Evolutionary conservation across 2,888 invertebrate species (phyloP).

Genomic region (Ctenicera cuprea): DNA sequence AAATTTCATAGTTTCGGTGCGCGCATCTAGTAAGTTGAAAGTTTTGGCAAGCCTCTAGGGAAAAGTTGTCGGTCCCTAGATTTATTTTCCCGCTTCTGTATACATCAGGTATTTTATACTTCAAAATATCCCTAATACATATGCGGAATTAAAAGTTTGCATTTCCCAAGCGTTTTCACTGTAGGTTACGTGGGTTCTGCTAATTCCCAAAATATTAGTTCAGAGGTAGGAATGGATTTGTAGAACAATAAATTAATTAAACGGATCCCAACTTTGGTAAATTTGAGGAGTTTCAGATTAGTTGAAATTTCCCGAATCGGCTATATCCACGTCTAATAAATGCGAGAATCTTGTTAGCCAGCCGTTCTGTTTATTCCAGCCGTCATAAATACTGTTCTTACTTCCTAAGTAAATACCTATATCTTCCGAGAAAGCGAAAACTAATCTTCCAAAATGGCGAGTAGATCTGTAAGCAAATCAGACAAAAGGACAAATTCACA

Average conservation of each 20-base stretch:
- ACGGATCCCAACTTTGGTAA: conserved; percentile 13
- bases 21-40: conserved; percentile 21
- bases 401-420: conserved; percentile 27
- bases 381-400: conserved; percentile 9
- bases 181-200: background rate
- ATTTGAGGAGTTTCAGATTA: conserved; percentile 26
- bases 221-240: conserved; percentile 16
- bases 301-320: conserved; percentile 12
- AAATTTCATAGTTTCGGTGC: conserved; percentile 35
- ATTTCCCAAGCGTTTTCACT: conserved; percentile 1
- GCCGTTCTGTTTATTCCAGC: background rate
- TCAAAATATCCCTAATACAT: conserved; percentile 16
- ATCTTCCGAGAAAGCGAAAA: conserved; percentile 11
- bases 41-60: conserved; percentile 2
- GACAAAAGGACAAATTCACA: conserved; percentile 3
- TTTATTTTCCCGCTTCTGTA: conserved; percentile 33
- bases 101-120: conserved; percentile 25
- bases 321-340: background rate
- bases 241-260: conserved; percentile 28
- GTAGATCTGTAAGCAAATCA: conserved; percentile 11
- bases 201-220: conserved; percentile 4
- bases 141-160: conserved; percentile 33
- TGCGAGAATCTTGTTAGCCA: conserved; percentile 15
- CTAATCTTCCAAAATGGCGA: conserved; percentile 28
- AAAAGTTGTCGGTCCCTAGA: conserved; percentile 29